Evolutionary conservation across 1,140 invertebrate genomes (phyloP).

Genomic region (Drosophila trapezifrons): DNA sequence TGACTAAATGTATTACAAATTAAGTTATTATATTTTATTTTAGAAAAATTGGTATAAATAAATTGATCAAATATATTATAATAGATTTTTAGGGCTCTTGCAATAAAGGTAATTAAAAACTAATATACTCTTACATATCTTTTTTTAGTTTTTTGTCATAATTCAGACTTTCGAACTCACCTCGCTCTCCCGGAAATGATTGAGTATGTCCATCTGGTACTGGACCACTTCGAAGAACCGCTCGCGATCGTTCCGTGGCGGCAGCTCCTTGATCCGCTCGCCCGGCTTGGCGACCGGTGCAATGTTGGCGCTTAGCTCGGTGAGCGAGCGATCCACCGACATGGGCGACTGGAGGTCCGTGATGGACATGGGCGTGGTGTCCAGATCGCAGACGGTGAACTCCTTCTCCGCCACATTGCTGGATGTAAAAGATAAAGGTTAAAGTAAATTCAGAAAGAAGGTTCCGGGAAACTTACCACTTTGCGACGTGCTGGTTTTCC

Average conservation of each 20-base stretch:
- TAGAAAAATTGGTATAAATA: too few relatives aligned
- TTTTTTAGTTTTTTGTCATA: too few relatives aligned
- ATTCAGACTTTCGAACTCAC: conserved; percentile 83
- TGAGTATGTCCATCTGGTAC: conserved; percentile 91
- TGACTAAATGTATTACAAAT: too few relatives aligned
- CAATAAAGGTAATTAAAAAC: too few relatives aligned
- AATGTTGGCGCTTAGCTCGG: conserved; percentile 16
- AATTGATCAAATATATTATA: too few relatives aligned
- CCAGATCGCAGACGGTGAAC: conserved; percentile 38
- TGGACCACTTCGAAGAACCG: conserved; percentile 88
- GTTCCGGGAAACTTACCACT: conserved; percentile 37
- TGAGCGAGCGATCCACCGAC: conserved; percentile 75
- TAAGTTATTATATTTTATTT: too few relatives aligned
- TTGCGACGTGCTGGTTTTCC: conserved; percentile 56
- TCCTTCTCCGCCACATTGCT: conserved; percentile 34
- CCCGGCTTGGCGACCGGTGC: conserved; percentile 8
- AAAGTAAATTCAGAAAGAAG: not conserved
- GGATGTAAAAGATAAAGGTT: not conserved
- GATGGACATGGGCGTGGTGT: conserved; percentile 82
- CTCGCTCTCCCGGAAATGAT: conserved; percentile 90
- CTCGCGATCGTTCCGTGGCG: conserved; percentile 78
- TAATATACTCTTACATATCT: too few relatives aligned
- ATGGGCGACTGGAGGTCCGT: conserved; percentile 80
- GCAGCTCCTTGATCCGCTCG: conserved; percentile 22
- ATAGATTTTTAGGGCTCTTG: too few relatives aligned